phyloP scores from a whole-genome alignment of 2,113 vertebrate genomes.

The Thalassoma bifasciatum region DNA sequence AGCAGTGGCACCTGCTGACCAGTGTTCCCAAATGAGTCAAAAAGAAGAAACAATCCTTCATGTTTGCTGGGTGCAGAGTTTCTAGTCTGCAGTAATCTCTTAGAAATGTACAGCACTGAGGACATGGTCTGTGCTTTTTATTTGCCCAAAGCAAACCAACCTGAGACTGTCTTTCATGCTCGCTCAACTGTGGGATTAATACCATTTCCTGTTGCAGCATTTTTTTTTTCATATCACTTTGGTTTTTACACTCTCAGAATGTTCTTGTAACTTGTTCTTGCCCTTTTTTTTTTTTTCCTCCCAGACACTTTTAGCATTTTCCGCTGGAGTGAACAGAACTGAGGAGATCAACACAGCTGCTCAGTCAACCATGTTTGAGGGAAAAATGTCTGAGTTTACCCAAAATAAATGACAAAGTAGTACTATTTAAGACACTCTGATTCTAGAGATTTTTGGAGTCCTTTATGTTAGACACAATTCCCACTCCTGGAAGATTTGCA shows the following conservation, averaged over 20 bases:
- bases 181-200: background rate
- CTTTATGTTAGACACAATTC: background rate
- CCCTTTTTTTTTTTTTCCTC: background rate
- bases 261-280: background rate
- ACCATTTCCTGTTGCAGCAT: background rate
- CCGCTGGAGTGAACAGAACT: background rate
- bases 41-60: background rate
- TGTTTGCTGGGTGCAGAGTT: background rate
- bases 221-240: background rate
- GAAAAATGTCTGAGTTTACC: background rate
- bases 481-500: no score
- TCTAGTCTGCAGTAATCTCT: background rate
- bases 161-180: conserved; percentile 10
- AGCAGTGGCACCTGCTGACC: background rate
- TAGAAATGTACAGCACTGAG: background rate
- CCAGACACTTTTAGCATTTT: background rate
- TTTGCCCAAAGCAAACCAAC: background rate
- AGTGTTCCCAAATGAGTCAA: background rate
- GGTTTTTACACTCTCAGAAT: background rate
- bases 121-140: background rate
- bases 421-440: background rate
- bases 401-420: background rate
- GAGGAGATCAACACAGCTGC: background rate
- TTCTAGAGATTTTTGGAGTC: no score
- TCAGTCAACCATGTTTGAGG: background rate